phyloP scores from a whole-genome alignment of 2,113 vertebrate genomes.

The Hyaena hyaena region DNA sequence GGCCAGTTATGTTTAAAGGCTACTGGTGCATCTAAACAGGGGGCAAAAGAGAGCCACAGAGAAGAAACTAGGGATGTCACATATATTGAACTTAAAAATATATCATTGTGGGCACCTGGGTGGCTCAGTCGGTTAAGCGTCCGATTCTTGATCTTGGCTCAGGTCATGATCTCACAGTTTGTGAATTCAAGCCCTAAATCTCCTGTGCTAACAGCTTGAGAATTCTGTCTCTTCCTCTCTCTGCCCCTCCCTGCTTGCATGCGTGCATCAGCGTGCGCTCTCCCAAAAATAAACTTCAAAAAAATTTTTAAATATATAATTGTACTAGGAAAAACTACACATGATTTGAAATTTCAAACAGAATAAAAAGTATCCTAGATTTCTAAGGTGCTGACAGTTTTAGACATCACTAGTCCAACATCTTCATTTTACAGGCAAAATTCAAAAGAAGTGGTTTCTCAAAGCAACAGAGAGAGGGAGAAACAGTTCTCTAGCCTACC shows the following conservation, averaged over 20 bases:
- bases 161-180: no score
- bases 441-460: not conserved
- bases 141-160: no score
- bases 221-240: no score
- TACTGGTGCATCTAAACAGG: not conserved
- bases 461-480: not conserved
- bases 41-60: not conserved
- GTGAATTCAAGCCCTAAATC: no score
- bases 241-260: no score
- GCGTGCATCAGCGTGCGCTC: no score
- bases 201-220: no score
- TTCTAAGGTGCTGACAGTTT: not conserved
- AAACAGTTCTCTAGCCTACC: not conserved
- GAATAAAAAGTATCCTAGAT: not conserved
- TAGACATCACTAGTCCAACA: not conserved
- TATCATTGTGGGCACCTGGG: no score
- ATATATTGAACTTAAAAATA: not conserved
- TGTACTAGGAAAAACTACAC: constrained; percentile 1
- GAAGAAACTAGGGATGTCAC: not conserved
- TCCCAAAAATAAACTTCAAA: no score
- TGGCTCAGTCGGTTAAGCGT: no score
- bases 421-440: constrained; percentile 18
- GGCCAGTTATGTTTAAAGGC: not conserved
- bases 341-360: not conserved
- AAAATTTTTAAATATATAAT: not conserved